These are phyloP conservation scores for Zosterops borbonicus DNA, from an alignment of 2,113 vertebrate genomes.

Conservation along the genomic window DNA sequence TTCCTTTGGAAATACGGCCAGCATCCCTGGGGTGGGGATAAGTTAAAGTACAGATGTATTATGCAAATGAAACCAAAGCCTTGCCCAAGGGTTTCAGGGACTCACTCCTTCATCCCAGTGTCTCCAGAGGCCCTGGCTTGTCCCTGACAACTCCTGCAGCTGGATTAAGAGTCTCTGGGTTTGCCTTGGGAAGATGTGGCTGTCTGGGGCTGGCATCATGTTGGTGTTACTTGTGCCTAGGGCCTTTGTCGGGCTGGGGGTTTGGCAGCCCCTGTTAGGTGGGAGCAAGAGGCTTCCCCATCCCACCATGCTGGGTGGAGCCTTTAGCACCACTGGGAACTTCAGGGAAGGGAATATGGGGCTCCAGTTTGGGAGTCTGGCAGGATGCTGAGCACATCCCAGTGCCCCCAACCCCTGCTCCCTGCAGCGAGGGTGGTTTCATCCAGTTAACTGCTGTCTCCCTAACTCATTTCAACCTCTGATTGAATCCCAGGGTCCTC, in stretches of 20 bases:
- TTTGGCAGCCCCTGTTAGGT: neutral
- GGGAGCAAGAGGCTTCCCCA: neutral
- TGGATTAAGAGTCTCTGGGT: neutral
- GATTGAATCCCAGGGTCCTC: conserved; percentile 82
- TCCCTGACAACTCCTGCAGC: neutral
- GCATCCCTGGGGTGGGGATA: neutral
- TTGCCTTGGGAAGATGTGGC: neutral
- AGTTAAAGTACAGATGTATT: conserved; percentile 7
- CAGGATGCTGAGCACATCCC: neutral
- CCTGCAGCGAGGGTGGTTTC: accelerated
- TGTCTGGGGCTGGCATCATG: accelerated
- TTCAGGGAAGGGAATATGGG: accelerated
- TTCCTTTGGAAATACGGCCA: neutral
- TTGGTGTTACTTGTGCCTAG: neutral
- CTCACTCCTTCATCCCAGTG: neutral
- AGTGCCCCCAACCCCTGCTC: neutral
- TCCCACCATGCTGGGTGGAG: neutral
- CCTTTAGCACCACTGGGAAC: neutral
- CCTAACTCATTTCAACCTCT: neutral
- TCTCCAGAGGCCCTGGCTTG: neutral
- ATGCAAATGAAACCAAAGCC: conserved; percentile 21
- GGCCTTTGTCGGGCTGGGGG: neutral
- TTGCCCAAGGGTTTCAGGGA: neutral
- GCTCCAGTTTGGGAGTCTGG: neutral
- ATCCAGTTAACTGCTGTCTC: accelerated